Base-by-base conservation (phyloP, 2,113 vertebrate species). In the Triplophysa siluroides region DNA sequence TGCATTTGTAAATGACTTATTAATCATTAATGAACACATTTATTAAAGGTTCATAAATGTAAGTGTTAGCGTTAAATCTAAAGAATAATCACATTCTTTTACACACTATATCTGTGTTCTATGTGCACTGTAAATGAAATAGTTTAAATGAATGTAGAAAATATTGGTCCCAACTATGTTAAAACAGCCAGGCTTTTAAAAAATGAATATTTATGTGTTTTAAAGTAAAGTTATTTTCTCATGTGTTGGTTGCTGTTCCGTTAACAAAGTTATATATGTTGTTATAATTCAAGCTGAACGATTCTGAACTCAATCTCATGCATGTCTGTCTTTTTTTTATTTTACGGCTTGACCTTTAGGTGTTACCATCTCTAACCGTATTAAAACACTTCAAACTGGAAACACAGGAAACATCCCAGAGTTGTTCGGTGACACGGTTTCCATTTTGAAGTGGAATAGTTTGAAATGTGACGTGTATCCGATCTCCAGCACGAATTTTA, bases 391-490 rank as follows among this genome's bases (percentile, higher is more conserved):
- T 52, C 58, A 43, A 19, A 56, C 50, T 26, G 2, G 4, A 50
- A 26, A 58, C 29, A 38, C 52, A 4, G 29, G 29, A 29, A 29
- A 29, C 29, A 29, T 29, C 29, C 29, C 29, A 29, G 29, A 13
- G 38, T 76, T 47, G 47, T 47, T 62, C 26, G 61, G 21, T 38
- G 38, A n/a, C 60, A 24, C 82, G 88, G 87, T 90, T 86, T 76
- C 83, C 76, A 78, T 88, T 91, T 85, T 90, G 88, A 91, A 91
- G 90, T 91, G 89, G 90, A 90, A 90, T 91, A 91, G 84, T 90
- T 16, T 26, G 43, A 14, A 45, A 68, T 23, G 11, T 5, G 66
- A 50, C 14, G 47, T 50, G 14, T 50, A 54, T 54, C 50, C 19
- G 50, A 16, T 54, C 5, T 16, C 14, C 13, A 67, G 65, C 38